These are phyloP conservation scores for Pogonognathellus flavescens DNA, from an alignment of 1,140 invertebrate species.

Conservation along the genomic window DNA sequence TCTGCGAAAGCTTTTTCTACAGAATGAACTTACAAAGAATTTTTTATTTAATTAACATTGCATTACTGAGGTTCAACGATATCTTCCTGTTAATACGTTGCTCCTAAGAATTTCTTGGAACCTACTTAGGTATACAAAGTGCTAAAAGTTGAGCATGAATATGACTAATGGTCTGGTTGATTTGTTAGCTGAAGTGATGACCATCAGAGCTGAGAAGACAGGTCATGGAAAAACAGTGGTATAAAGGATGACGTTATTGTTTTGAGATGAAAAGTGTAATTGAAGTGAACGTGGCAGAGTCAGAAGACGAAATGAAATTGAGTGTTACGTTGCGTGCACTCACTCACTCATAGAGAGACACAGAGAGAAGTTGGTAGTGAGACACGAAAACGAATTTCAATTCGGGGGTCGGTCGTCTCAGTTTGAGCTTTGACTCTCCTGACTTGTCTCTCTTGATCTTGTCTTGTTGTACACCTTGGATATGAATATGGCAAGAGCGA, in stretches of 20 bases:
- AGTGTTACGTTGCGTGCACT: not conserved
- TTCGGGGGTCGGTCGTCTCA: not conserved
- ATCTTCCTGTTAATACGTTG: too few relatives aligned
- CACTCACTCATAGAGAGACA: not conserved
- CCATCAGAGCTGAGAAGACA: not conserved
- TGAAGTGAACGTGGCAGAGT: not conserved
- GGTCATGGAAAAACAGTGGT: not conserved
- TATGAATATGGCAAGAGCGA: not conserved
- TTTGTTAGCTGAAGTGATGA: not conserved
- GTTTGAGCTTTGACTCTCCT: slow-evolving; percentile 9
- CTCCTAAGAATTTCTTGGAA: not conserved
- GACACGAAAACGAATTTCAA: not conserved
- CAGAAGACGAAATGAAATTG: not conserved
- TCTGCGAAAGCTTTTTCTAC: too few relatives aligned
- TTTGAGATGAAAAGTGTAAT: not conserved
- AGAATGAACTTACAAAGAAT: too few relatives aligned
- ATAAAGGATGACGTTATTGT: not conserved
- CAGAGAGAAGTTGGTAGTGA: not conserved
- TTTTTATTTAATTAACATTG: too few relatives aligned
- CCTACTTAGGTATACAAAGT: not conserved
- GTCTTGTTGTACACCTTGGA: slow-evolving; percentile 1
- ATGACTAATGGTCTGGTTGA: not conserved
- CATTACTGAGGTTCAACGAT: too few relatives aligned
- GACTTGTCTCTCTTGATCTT: slow-evolving; percentile 9
- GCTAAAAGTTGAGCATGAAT: not conserved